phyloP scores from a whole-genome alignment of 2,113 vertebrate species.

The Syngnathus scovelli region DNA sequence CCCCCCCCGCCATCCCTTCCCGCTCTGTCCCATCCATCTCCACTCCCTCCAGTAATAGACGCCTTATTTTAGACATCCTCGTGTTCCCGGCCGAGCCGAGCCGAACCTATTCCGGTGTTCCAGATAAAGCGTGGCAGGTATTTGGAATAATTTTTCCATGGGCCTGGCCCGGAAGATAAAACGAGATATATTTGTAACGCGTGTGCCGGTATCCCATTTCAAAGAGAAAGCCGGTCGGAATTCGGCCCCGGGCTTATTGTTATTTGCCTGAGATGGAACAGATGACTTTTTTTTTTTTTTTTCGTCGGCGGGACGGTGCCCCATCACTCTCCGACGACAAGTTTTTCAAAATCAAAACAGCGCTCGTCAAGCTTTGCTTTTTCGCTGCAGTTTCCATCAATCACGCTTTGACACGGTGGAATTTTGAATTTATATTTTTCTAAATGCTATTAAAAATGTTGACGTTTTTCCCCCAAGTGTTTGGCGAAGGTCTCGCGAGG shows the following conservation, averaged over 20 bases:
- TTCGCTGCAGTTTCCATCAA: not conserved
- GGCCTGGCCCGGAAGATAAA: conserved; percentile 70
- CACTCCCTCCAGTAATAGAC: conserved; percentile 69
- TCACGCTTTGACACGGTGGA: not conserved
- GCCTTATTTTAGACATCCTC: conserved; percentile 72
- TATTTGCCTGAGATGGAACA: conserved; percentile 71
- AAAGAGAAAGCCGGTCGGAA: conserved; percentile 69
- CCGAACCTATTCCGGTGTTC: conserved; percentile 71
- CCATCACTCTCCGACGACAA: conserved; percentile 66
- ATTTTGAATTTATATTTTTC: not conserved
- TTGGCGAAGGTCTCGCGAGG: not conserved
- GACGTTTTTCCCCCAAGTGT: not conserved
- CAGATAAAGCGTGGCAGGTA: conserved; percentile 73
- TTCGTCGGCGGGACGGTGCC: conserved; percentile 53
- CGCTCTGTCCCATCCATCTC: conserved; percentile 63
- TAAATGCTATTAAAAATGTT: not conserved
- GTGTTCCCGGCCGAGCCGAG: conserved; percentile 66
- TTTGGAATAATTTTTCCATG: conserved; percentile 76
- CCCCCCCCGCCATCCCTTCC: conserved; percentile 51
- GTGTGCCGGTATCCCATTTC: conserved; percentile 68
- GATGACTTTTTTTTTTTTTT: conserved; percentile 57
- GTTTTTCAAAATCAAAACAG: not conserved
- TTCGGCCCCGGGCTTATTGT: conserved; percentile 67
- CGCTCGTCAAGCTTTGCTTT: not conserved
- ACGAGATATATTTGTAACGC: conserved; percentile 74